Evolutionary conservation across 53 echinoderm and acorn worm genomes (phyloP).

Genomic region (Echinarachnius parma): DNA sequence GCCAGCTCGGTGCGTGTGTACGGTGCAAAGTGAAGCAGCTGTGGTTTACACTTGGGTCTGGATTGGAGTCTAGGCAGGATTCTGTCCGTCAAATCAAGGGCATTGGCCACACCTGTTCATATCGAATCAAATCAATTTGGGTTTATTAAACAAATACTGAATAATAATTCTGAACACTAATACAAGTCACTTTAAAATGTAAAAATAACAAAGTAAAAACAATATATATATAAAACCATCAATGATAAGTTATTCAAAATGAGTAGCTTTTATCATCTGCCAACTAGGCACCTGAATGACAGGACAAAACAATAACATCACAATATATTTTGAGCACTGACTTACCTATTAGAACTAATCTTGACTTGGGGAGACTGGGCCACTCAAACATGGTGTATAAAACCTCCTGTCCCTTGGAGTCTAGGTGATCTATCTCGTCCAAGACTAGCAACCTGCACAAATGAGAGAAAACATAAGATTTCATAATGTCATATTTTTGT

Average conservation of each 20-base stretch:
- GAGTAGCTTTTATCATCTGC: too few species aligned
- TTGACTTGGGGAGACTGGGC: slow-evolving; percentile 85
- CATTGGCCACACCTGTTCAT: slow-evolving; percentile 86
- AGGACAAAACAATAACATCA: too few species aligned
- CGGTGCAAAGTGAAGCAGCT: slow-evolving; percentile 83
- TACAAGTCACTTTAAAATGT: too few species aligned
- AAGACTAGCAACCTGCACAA: slow-evolving; percentile 68
- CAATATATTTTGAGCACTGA: too few species aligned
- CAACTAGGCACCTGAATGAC: too few species aligned
- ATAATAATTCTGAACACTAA: too few species aligned
- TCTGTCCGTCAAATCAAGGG: slow-evolving; percentile 93
- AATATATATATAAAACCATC: too few species aligned
- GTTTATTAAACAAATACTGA: background rate
- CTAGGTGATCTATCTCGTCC: slow-evolving; percentile 96
- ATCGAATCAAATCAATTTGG: slow-evolving; percentile 2
- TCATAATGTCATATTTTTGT: too few species aligned
- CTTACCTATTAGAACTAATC: slow-evolving; percentile 89
- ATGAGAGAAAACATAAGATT: background rate
- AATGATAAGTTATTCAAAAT: too few species aligned
- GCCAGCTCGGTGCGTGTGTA: slow-evolving; percentile 87
- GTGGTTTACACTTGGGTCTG: slow-evolving; percentile 81
- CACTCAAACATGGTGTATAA: slow-evolving; percentile 99
- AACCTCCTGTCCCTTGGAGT: slow-evolving; percentile 95
- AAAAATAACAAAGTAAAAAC: too few species aligned
- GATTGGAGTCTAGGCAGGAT: slow-evolving; percentile 95